Evolutionary conservation across 2,888 invertebrate genomes (phyloP).

Genomic region (Scaptomyza cyrtandrae): DNA sequence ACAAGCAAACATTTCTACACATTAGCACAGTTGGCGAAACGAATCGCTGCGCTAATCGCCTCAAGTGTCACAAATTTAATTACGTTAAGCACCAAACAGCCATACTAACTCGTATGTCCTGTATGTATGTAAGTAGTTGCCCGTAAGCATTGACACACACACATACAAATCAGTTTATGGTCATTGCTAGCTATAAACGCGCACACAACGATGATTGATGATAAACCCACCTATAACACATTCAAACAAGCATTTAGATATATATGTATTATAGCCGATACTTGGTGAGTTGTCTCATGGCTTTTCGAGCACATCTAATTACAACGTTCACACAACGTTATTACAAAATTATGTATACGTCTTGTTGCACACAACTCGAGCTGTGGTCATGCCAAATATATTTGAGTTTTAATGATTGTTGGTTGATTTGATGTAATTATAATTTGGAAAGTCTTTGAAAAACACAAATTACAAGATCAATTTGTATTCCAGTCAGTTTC

Average conservation of each 20-base stretch:
- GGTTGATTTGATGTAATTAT: neutral
- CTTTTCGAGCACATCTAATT: slow-evolving; percentile 35
- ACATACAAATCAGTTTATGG: neutral
- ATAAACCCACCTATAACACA: slow-evolving; percentile 42
- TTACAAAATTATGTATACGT: neutral
- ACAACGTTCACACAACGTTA: slow-evolving; percentile 21
- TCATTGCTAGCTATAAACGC: slow-evolving; percentile 37
- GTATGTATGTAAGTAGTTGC: neutral
- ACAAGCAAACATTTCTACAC: slow-evolving; percentile 21
- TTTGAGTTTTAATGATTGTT: neutral
- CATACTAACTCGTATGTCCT: slow-evolving; percentile 1
- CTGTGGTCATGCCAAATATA: too few species aligned
- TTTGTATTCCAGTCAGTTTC: slow-evolving; percentile 1
- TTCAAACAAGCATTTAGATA: neutral
- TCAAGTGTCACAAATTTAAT: slow-evolving; percentile 65
- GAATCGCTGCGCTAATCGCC: slow-evolving; percentile 55
- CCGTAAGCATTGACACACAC: slow-evolving; percentile 5
- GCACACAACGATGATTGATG: slow-evolving; percentile 61
- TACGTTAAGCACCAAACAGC: slow-evolving; percentile 45
- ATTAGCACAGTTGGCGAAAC: slow-evolving; percentile 4
- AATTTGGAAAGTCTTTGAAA: neutral
- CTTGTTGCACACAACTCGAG: neutral
- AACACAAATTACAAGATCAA: neutral
- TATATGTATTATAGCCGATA: neutral
- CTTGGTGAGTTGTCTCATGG: neutral